Evolutionary conservation across 2,888 invertebrate genomes (phyloP), one percentile per base, ranked within the genome.

Genomic region (Metacarcinus magister): DNA sequence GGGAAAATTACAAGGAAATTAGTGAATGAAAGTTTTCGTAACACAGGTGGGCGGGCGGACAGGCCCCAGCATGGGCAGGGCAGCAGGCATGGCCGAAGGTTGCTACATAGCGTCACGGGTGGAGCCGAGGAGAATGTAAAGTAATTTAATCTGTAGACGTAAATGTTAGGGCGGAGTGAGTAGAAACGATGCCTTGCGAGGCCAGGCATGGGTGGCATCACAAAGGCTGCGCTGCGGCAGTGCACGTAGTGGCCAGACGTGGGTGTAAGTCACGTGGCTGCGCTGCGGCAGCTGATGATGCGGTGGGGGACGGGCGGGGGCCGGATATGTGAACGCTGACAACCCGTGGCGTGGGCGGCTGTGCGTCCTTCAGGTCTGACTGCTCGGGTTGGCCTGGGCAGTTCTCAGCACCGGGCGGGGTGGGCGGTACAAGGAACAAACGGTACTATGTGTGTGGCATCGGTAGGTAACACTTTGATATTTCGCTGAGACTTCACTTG

Each of bases 301-400:
- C 19, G 60, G 39, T 39, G 39, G 39, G 39, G 39, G 39, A 39
- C 39, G 39, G 39, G 39, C n/a, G 54, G 75, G n/a, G 28, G 28
- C 8, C 75, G 75, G 75, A 75, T 75, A 75, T 75, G 28, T 75
- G 75, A 75, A 75, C 75, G 23, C 75, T 28, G 75, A 75, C n/a
- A 23, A 23, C 60, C 60, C 23, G 23, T 60, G 75, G 75, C 28
- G 75, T 75, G 75, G 75, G 28, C 75, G 75, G n/a, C 28, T 28
- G 75, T 28, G n/a, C 10, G 75, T 75, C 75, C 75, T 75, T 75
- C 75, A 75, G 75, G 75, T n/a, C 75, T 75, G 75, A 75, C 28
- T 75, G 75, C n/a, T 28, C 28, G 75, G 28, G 28, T 28, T 28
- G 75, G 75, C 7, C 7, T 75, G 75, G 75, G 28, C 75, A 75